phyloP scores from a whole-genome alignment of 2,797 vertebrate species.

The Lutjanus campechanus region DNA sequence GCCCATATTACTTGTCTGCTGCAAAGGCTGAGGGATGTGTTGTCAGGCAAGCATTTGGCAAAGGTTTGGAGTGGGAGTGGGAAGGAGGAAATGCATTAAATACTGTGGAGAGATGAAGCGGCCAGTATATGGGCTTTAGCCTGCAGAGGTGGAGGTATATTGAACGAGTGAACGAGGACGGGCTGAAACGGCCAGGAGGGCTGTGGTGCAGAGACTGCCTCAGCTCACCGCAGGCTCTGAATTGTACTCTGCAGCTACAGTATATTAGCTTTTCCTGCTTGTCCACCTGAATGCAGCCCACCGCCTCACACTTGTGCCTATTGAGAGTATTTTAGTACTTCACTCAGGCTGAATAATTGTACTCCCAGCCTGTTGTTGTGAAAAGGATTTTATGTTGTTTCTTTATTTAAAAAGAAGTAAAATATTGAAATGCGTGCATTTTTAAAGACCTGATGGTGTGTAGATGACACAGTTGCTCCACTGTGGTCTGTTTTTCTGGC shows the following conservation, averaged over 20 bases:
- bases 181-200: constrained; percentile 53
- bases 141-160: constrained; percentile 78
- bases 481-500: constrained; percentile 44
- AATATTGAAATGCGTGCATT: neutral
- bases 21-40: constrained; percentile 69
- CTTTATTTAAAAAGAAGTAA: neutral
- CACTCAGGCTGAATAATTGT: constrained; percentile 35
- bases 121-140: constrained; percentile 62
- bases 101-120: constrained; percentile 68
- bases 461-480: constrained; percentile 44
- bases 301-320: constrained; percentile 35
- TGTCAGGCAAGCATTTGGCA: constrained; percentile 72
- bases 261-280: constrained; percentile 71
- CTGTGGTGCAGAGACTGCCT: constrained; percentile 58
- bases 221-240: constrained; percentile 58
- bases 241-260: constrained; percentile 64
- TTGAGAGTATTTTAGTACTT: constrained; percentile 43
- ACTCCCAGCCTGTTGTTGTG: constrained; percentile 5
- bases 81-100: constrained; percentile 72
- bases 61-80: constrained; percentile 55
- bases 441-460: neutral
- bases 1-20: constrained; percentile 69
- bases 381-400: constrained; percentile 11
- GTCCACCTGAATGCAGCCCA: constrained; percentile 66
- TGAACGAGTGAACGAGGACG: constrained; percentile 63